Evolutionary conservation across 2,888 invertebrate genomes (phyloP).

Genomic region (Acanthosepion pharaonis): DNA sequence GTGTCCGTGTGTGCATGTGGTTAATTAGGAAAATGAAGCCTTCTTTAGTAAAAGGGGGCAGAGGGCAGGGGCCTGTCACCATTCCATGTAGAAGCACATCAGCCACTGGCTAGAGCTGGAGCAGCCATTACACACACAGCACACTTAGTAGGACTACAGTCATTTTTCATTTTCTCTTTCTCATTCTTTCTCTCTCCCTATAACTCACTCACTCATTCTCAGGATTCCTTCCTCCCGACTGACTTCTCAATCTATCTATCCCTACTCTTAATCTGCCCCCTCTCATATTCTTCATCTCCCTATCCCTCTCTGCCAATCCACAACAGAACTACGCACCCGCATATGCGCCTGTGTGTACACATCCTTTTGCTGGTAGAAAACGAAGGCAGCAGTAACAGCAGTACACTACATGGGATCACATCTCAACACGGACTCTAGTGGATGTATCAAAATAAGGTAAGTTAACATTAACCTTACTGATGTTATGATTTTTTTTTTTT

Average conservation of each 20-base stretch:
- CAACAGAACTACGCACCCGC: neutral
- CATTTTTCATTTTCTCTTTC: neutral
- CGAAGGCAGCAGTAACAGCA: slow-evolving; percentile 33
- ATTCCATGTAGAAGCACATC: slow-evolving; percentile 23
- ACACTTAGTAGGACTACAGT: slow-evolving; percentile 33
- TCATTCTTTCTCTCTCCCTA: neutral
- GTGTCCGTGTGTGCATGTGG: slow-evolving; percentile 9
- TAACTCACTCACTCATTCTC: slow-evolving; percentile 16
- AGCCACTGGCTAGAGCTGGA: slow-evolving; percentile 21
- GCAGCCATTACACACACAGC: slow-evolving; percentile 33
- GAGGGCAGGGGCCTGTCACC: slow-evolving; percentile 33
- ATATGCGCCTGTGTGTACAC: neutral
- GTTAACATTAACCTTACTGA: neutral
- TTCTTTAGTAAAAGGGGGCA: slow-evolving; percentile 33
- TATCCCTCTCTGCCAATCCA: neutral
- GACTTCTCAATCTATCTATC: slow-evolving; percentile 4
- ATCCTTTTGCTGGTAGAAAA: neutral
- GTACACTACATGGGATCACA: slow-evolving; percentile 12
- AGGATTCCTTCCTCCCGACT: neutral
- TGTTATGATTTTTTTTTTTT: neutral
- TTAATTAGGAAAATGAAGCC: slow-evolving; percentile 33
- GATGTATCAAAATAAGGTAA: neutral
- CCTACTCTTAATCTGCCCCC: neutral
- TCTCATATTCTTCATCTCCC: neutral
- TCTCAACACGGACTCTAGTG: neutral